These are phyloP conservation scores for Melanotaenia trifasciata DNA, from an alignment of 2,797 vertebrate species.

Conservation along the genomic window DNA sequence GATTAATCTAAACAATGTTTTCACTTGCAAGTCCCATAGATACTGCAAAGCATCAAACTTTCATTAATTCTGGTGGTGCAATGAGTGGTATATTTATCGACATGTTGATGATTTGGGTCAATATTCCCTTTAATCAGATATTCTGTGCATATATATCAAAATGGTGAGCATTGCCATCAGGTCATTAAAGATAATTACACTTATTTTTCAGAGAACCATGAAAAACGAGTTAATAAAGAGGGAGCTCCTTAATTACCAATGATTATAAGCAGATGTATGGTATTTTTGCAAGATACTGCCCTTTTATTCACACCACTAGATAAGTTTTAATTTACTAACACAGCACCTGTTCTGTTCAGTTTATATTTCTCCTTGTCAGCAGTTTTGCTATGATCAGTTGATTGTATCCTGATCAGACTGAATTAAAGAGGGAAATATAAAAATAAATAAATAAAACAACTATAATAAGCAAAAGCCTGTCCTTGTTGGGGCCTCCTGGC, in stretches of 20 bases:
- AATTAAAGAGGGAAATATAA: background rate
- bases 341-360: background rate
- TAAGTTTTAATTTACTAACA: conserved; percentile 7
- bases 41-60: too few relatives aligned
- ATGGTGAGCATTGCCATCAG: background rate
- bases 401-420: conserved; percentile 15
- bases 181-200: background rate
- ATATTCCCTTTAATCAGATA: background rate
- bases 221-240: background rate
- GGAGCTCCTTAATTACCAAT: background rate
- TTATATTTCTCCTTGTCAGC: conserved; percentile 6
- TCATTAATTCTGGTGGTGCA: too few relatives aligned
- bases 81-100: too few relatives aligned
- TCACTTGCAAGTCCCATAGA: too few relatives aligned
- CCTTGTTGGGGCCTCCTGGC: conserved; percentile 14
- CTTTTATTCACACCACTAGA: background rate
- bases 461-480: background rate
- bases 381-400: conserved; percentile 10
- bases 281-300: background rate
- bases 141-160: background rate
- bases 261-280: background rate
- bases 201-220: background rate
- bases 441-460: too few relatives aligned
- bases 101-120: too few relatives aligned
- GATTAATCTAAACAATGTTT: background rate